Evolutionary conservation across 2,797 vertebrate genomes (phyloP).

Genomic region (Octomys mimax): DNA sequence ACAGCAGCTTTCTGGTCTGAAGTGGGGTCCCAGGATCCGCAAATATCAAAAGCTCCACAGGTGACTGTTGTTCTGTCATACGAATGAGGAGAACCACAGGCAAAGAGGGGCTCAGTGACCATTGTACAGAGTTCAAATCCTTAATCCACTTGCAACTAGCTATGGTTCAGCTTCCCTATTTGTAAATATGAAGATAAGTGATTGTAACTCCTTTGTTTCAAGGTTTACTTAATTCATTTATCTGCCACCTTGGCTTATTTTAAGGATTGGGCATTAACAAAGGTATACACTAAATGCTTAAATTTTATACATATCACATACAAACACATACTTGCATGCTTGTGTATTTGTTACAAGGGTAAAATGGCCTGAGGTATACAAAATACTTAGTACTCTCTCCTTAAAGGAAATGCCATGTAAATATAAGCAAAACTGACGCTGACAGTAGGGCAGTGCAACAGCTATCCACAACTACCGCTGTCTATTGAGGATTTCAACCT

Average conservation of each 20-base stretch:
- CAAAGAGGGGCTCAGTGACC: not conserved
- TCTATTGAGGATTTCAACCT: slow-evolving; percentile 27
- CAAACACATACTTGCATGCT: no score
- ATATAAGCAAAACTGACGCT: not conserved
- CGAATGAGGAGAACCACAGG: not conserved
- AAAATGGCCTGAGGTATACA: not conserved
- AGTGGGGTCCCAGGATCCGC: not conserved
- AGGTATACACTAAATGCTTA: not conserved
- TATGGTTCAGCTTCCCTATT: slow-evolving; percentile 31
- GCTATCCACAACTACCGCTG: not conserved
- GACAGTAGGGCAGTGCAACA: not conserved
- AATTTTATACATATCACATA: not conserved
- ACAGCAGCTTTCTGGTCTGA: not conserved
- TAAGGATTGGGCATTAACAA: not conserved
- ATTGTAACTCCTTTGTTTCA: not conserved
- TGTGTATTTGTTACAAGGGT: not conserved
- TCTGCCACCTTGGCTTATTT: not conserved
- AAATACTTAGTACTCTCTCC: not conserved
- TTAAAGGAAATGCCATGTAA: not conserved
- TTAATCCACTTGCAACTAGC: not conserved
- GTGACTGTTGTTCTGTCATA: not conserved
- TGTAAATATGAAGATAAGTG: not conserved
- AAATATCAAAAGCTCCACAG: not conserved
- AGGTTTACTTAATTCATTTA: slow-evolving; percentile 14
- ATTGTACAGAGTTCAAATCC: not conserved